These are phyloP conservation scores for Oryzias celebensis DNA, from an alignment of 2,113 vertebrate species.

Conservation along the genomic window DNA sequence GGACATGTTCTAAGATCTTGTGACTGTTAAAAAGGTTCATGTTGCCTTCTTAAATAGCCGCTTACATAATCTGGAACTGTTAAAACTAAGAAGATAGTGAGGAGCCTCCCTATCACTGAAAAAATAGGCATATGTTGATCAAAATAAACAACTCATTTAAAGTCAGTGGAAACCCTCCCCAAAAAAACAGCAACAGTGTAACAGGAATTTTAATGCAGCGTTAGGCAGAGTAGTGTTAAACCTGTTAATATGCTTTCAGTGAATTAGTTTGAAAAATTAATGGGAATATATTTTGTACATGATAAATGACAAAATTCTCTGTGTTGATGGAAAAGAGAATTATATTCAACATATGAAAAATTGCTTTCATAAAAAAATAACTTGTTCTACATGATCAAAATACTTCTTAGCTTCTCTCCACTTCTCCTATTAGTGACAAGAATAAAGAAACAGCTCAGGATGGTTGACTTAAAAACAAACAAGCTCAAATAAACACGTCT, in stretches of 20 bases:
- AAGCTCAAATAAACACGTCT: slow-evolving; percentile 15
- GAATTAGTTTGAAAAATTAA: background rate
- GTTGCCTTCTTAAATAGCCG: slow-evolving; percentile 76
- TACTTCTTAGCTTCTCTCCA: slow-evolving; percentile 26
- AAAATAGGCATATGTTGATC: slow-evolving; percentile 24
- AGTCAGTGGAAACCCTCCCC: background rate
- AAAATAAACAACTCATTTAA: background rate
- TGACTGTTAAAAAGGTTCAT: slow-evolving; percentile 73
- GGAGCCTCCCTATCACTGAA: slow-evolving; percentile 35
- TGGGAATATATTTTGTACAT: background rate
- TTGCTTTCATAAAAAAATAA: too few relatives aligned
- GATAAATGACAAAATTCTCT: too few relatives aligned
- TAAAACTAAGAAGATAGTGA: slow-evolving; percentile 51
- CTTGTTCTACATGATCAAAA: background rate
- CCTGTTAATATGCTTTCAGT: background rate
- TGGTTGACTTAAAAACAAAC: slow-evolving; percentile 53
- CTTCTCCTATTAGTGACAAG: slow-evolving; percentile 24
- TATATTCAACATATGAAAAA: too few relatives aligned
- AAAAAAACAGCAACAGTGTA: background rate
- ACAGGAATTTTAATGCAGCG: too few relatives aligned
- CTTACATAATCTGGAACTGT: slow-evolving; percentile 64
- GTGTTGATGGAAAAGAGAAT: too few relatives aligned
- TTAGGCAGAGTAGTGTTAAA: background rate
- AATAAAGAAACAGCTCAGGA: slow-evolving; percentile 24
- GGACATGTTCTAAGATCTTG: slow-evolving; percentile 66